Evolutionary conservation across 2,797 vertebrate species (phyloP), one percentile per base, ranked within the genome.

Genomic region (Darevskia nairensis): DNA sequence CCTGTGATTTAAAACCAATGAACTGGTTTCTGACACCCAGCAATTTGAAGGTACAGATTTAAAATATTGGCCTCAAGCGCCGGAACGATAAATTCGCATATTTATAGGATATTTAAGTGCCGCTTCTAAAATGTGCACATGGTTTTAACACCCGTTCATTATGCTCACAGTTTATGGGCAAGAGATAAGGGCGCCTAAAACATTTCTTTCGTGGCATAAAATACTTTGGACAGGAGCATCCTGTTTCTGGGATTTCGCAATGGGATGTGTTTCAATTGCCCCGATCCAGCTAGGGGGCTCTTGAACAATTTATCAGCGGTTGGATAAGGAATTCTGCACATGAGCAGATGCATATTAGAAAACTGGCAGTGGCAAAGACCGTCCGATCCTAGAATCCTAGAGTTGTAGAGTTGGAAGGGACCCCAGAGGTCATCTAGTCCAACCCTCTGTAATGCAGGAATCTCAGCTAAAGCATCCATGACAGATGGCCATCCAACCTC

Each of bases 11-110:
- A 92, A 91, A 90, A 78, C 25, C 41, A 84, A 74, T 68, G 76
- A 90, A 87, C 71, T 80, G 41, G 2, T 85, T 90, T 76, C 72
- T 86, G 85, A 88, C 69, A 35, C 10, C 61, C 66, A 0, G 7
- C 86, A 82, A 39, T 86, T 75, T 66, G 85, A 82, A 94, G 88
- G 19, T 66, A 35, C 29, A 8, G 2, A 27, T 88, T 93, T 87
- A 90, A 93, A 92, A 94, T 81, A 92, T 79, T 82, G 76, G 87
- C 74, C 84, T 85, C 82, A 84, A 64, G 68, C 69, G 84, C 90
- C 88, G 88, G 82, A 91, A 82, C 8, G 27, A 68, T 84, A 91
- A 91, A 90, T 90, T 23, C 76, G 27, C 75, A 89, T 23, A 23
- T 77, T 61, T 81, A 90, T 35, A 3, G 0, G 64, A 89, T 69